These are phyloP conservation scores for Bombyx mori DNA, from an alignment of 1,140 invertebrate species.

Conservation along the genomic window DNA sequence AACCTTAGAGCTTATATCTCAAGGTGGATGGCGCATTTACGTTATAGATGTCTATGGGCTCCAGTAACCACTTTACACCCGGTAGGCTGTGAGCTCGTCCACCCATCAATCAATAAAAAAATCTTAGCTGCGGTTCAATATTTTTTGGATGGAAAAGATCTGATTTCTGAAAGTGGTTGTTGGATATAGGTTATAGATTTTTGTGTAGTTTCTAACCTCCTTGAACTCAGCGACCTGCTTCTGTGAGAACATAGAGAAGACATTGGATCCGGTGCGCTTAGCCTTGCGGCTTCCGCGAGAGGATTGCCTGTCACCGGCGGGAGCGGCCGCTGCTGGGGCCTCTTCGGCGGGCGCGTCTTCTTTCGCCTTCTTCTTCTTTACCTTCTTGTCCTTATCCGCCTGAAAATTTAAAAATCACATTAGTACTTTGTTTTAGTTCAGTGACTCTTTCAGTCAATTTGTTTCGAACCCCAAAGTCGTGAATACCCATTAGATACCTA, in stretches of 20 bases:
- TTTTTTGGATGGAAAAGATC: neutral
- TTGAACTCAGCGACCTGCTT: slow-evolving; percentile 97
- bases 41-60: too few species aligned
- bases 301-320: slow-evolving; percentile 69
- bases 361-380: slow-evolving; percentile 87
- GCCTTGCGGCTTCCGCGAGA: slow-evolving; percentile 81
- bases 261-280: slow-evolving; percentile 91
- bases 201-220: slow-evolving; percentile 76
- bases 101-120: too few species aligned
- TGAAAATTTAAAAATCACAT: slow-evolving; percentile 14
- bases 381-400: slow-evolving; percentile 85
- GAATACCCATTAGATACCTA: too few species aligned
- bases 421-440: neutral
- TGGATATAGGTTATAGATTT: neutral
- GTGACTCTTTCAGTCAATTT: neutral
- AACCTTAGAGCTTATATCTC: too few species aligned
- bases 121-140: neutral
- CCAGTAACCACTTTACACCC: too few species aligned
- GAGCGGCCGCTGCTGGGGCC: slow-evolving; percentile 73
- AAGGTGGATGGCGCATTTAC: too few species aligned
- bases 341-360: slow-evolving; percentile 76
- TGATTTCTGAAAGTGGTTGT: neutral
- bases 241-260: slow-evolving; percentile 96
- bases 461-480: too few species aligned
- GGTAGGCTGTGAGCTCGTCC: too few species aligned